These are phyloP conservation scores for Silurus glanis DNA, from an alignment of 2,113 vertebrate genomes.

Conservation along the genomic window DNA sequence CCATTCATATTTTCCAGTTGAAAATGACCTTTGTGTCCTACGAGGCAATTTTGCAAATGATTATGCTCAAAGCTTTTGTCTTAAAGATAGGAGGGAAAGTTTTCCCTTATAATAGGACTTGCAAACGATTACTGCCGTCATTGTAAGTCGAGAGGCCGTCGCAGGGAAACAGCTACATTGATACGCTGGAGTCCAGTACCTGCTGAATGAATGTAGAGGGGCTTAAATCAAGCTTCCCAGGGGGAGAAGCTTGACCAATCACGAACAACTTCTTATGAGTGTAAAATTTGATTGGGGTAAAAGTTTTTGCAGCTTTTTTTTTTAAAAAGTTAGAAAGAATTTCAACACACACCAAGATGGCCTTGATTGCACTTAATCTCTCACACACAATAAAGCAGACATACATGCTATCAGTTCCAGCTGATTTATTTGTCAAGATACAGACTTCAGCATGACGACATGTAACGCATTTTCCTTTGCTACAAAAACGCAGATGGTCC, in stretches of 20 bases:
- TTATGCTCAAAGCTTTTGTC: background rate
- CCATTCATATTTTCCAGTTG: background rate
- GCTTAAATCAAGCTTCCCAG: background rate
- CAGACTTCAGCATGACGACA: constrained; percentile 84
- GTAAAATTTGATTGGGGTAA: constrained; percentile 37
- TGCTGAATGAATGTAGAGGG: constrained; percentile 18
- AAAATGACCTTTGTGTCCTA: background rate
- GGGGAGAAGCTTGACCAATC: constrained; percentile 32
- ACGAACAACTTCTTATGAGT: constrained; percentile 1
- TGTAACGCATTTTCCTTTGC: constrained; percentile 80
- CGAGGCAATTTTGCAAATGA: background rate
- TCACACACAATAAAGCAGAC: constrained; percentile 44
- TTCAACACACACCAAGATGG: background rate
- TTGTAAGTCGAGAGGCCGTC: constrained; percentile 1
- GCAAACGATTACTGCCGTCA: background rate
- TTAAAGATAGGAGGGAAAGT: background rate
- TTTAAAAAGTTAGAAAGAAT: background rate
- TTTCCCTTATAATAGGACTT: background rate
- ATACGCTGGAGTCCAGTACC: background rate
- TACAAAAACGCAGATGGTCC: constrained; percentile 87
- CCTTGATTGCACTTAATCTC: constrained; percentile 9
- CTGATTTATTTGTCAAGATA: constrained; percentile 94
- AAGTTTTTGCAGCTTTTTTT: background rate
- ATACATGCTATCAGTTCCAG: constrained; percentile 82
- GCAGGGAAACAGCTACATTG: constrained; percentile 26